Evolutionary conservation across 2,797 vertebrate species (phyloP).

Genomic region (Pitangus sulphuratus): DNA sequence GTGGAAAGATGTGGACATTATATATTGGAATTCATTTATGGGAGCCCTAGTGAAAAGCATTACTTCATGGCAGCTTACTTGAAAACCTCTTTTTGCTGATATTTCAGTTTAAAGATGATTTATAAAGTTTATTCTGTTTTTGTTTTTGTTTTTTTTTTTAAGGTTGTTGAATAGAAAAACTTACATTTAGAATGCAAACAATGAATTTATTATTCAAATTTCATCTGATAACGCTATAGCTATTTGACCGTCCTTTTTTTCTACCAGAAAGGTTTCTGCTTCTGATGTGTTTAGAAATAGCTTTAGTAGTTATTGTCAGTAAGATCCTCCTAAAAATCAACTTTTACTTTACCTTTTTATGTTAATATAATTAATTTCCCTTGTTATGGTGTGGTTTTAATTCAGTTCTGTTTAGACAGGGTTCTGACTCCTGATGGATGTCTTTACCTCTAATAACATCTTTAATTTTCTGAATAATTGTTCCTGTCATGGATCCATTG

Average conservation of each 20-base stretch:
- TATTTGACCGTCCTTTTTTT: neutral
- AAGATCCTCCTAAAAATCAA: neutral
- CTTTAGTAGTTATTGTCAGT: neutral
- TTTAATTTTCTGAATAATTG: neutral
- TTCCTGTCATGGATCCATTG: neutral
- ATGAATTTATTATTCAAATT: neutral
- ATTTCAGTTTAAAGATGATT: neutral
- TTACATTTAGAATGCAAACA: neutral
- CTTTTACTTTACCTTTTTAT: neutral
- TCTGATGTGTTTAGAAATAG: neutral
- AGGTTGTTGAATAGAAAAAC: neutral
- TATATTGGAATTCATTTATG: neutral
- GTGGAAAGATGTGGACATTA: neutral
- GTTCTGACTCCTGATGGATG: neutral
- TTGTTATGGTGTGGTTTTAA: neutral
- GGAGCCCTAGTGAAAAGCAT: neutral
- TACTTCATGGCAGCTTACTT: neutral
- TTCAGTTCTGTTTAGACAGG: neutral
- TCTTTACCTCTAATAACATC: neutral
- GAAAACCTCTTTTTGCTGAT: neutral
- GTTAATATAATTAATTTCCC: neutral
- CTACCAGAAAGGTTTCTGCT: neutral
- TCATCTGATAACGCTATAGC: neutral
- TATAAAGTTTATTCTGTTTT: neutral
- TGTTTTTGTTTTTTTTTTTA: neutral